These are phyloP conservation scores for Phorcus lineatus DNA, from an alignment of 2,888 invertebrate species.

Conservation along the genomic window DNA sequence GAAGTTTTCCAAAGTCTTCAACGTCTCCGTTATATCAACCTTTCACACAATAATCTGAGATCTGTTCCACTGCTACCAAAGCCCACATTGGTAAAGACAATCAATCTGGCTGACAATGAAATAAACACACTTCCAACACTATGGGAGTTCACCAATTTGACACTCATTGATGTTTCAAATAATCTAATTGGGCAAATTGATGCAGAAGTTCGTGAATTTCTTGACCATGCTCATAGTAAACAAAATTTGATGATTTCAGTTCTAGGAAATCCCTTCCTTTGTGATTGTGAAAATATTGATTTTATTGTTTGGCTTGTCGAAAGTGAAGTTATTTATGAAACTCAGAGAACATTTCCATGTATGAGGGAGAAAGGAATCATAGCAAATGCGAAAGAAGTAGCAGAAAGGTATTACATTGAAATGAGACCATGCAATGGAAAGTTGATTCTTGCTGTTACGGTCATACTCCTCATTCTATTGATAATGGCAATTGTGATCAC, in stretches of 20 bases:
- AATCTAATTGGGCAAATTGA: neutral
- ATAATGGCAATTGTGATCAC: neutral
- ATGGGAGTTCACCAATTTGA: neutral
- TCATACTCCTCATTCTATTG: neutral
- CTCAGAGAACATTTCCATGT: neutral
- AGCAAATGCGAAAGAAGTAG: neutral
- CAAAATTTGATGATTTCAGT: neutral
- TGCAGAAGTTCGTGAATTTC: neutral
- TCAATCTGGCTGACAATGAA: neutral
- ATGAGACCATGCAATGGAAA: neutral
- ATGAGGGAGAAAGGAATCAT: neutral
- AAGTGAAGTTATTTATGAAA: neutral
- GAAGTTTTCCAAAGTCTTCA: neutral
- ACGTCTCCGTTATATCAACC: neutral
- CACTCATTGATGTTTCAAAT: neutral
- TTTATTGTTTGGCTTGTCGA: constrained; percentile 10
- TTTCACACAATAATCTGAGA: neutral
- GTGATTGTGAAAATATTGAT: neutral
- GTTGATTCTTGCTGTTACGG: neutral
- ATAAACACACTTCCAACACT: neutral
- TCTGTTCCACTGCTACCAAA: neutral
- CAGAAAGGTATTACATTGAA: neutral
- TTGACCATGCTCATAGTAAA: neutral
- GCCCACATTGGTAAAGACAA: neutral
- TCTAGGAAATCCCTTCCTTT: neutral